Evolutionary conservation across 2,888 invertebrate genomes (phyloP).

Genomic region (Timema podura): DNA sequence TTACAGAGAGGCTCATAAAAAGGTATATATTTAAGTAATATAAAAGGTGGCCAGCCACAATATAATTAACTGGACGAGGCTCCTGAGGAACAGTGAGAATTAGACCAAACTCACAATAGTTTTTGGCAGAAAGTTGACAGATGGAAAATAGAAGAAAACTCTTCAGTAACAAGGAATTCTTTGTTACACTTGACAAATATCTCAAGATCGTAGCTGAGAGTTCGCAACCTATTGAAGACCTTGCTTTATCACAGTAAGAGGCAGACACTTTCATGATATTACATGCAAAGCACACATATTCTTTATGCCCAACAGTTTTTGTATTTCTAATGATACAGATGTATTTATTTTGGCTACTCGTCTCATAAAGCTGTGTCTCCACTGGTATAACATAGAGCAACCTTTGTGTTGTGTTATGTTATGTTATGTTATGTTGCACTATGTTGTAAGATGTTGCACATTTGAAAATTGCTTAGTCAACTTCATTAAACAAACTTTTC

Average conservation of each 20-base stretch:
- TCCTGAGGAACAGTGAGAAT: not conserved
- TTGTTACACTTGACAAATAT: slow-evolving; percentile 8
- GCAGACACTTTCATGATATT: not conserved
- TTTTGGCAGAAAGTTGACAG: not conserved
- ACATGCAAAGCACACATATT: not conserved
- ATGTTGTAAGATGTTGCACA: too few species aligned
- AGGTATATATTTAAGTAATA: not conserved
- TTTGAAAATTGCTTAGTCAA: too few species aligned
- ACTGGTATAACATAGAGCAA: too few species aligned
- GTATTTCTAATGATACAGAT: not conserved
- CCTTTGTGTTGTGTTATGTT: too few species aligned
- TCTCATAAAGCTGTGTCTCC: not conserved
- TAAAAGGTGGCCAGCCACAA: not conserved
- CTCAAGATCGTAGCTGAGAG: not conserved
- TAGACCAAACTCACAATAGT: not conserved
- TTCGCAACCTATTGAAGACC: not conserved
- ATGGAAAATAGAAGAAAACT: not conserved
- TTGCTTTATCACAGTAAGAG: not conserved
- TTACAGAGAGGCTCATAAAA: not conserved
- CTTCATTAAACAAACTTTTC: too few species aligned
- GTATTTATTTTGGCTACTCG: not conserved
- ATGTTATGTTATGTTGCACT: too few species aligned
- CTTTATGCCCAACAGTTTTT: not conserved
- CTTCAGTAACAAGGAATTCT: not conserved
- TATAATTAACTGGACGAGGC: not conserved